Evolutionary conservation across 1,140 invertebrate species (phyloP).

Genomic region (Bombus waltoni): DNA sequence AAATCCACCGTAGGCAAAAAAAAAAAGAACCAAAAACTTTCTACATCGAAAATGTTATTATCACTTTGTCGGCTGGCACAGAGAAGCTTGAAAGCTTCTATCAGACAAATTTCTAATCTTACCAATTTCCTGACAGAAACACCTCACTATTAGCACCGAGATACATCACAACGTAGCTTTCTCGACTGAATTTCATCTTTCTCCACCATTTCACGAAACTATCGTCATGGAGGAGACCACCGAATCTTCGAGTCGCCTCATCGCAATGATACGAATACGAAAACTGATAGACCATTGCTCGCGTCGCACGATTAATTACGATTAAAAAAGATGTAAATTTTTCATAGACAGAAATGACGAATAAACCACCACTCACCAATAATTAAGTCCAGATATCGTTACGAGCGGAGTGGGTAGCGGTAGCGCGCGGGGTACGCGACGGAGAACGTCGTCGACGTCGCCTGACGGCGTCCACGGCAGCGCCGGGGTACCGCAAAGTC

Average conservation of each 20-base stretch:
- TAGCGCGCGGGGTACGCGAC: constrained; percentile 78
- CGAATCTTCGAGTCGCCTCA: not conserved
- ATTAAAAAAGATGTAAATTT: no score
- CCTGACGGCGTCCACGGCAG: constrained; percentile 40
- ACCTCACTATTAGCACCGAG: not conserved
- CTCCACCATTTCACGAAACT: not conserved
- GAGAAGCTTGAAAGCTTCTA: not conserved
- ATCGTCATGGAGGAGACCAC: no score
- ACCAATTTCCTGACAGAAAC: not conserved
- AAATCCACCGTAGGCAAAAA: no score
- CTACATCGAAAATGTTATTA: no score
- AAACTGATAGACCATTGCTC: not conserved
- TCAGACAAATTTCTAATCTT: not conserved
- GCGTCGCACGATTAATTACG: not conserved
- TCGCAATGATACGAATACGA: not conserved
- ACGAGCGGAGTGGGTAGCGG: constrained; percentile 75
- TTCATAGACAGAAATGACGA: not conserved
- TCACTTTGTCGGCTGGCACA: not conserved
- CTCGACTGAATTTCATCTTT: not conserved
- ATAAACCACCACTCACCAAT: constrained; percentile 78
- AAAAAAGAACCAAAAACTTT: no score
- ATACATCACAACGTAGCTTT: not conserved
- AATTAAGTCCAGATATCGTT: constrained; percentile 81
- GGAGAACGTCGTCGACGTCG: constrained; percentile 79
- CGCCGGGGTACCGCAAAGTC: constrained; percentile 38